These are phyloP conservation scores for Clarias platycephalus DNA, from an alignment of 2,797 vertebrate species.

Conservation along the genomic window DNA sequence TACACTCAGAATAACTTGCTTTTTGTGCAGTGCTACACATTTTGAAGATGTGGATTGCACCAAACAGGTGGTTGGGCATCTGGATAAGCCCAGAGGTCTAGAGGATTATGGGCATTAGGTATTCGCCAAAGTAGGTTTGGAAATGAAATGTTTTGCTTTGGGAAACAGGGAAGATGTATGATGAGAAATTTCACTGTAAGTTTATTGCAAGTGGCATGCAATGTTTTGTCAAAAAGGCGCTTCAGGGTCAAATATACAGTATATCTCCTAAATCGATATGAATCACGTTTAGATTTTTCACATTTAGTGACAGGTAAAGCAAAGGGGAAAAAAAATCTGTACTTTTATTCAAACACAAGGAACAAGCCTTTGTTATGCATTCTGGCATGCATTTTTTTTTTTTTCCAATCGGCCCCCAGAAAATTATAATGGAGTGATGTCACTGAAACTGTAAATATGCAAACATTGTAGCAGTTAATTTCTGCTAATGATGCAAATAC, in stretches of 20 bases:
- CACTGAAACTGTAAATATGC: slow-evolving; percentile 51
- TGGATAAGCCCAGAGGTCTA: slow-evolving; percentile 54
- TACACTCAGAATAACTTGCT: neutral
- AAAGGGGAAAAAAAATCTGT: neutral
- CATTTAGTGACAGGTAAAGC: neutral
- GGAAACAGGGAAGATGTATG: slow-evolving; percentile 42
- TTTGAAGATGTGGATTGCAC: slow-evolving; percentile 8
- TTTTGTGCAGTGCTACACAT: neutral
- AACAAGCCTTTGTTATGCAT: neutral
- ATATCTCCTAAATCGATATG: slow-evolving; percentile 10
- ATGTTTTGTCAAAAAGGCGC: slow-evolving; percentile 27
- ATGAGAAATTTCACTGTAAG: slow-evolving; percentile 47
- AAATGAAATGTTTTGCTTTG: slow-evolving; percentile 55
- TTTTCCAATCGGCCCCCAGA: neutral
- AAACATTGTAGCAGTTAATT: slow-evolving; percentile 72
- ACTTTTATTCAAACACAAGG: neutral
- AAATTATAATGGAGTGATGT: neutral
- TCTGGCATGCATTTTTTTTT: neutral
- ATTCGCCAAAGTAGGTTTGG: slow-evolving; percentile 42
- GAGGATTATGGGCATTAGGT: slow-evolving; percentile 58
- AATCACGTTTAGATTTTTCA: slow-evolving; percentile 1
- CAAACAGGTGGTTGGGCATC: slow-evolving; percentile 60
- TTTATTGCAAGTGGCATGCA: slow-evolving; percentile 9
- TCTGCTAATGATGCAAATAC: slow-evolving; percentile 73
- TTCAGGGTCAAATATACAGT: slow-evolving; percentile 3